Conservation (phyloP, 1,140 invertebrate genomes). For the Maniola jurtina region DNA sequence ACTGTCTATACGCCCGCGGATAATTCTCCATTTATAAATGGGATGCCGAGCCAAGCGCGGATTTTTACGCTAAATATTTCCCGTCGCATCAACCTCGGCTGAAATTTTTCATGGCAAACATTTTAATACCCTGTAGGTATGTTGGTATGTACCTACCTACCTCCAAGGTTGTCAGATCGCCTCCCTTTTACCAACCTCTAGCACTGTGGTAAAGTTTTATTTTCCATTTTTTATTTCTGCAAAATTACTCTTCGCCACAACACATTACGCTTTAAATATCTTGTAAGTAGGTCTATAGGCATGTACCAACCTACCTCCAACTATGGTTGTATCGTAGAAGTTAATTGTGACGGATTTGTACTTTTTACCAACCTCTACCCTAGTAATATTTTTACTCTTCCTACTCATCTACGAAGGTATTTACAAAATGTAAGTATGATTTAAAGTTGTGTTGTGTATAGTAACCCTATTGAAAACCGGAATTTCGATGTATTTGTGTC, state of each 20-base stretch:
- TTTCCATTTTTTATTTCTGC: too few relatives aligned
- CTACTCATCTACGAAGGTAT: neutral
- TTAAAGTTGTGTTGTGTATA: neutral
- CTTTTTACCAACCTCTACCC: neutral
- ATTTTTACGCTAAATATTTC: conserved; percentile 53
- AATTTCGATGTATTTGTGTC: conserved; percentile 2
- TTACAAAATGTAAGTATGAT: neutral
- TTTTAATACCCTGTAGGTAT: conserved; percentile 18
- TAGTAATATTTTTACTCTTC: too few relatives aligned
- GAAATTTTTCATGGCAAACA: conserved; percentile 26
- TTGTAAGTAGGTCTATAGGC: too few relatives aligned
- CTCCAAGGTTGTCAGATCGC: neutral
- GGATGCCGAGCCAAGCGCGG: conserved; percentile 48
- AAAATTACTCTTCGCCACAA: too few relatives aligned
- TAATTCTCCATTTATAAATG: conserved; percentile 71
- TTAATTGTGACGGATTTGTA: too few relatives aligned
- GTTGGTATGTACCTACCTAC: neutral
- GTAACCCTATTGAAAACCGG: neutral
- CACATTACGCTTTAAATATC: too few relatives aligned
- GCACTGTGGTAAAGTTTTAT: neutral
- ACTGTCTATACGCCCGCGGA: conserved; percentile 51
- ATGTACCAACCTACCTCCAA: too few relatives aligned
- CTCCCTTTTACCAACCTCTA: neutral
- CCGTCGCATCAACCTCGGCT: conserved; percentile 16
- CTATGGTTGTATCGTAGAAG: too few relatives aligned